Conservation (phyloP, 2,113 vertebrate genomes). For the Crotalus helleri region DNA sequence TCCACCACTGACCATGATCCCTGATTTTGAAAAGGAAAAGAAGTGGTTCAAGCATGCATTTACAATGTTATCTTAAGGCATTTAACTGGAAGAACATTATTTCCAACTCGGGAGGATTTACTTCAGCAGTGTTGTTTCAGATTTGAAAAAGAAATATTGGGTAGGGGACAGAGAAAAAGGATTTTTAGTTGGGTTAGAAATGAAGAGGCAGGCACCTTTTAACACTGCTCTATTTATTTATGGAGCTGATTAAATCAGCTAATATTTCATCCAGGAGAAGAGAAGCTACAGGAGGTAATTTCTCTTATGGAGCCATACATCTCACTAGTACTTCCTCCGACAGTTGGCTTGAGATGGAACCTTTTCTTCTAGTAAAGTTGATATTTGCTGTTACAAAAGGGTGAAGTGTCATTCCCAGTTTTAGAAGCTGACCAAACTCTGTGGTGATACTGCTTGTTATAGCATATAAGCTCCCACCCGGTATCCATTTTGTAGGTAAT, state of each 20-base stretch:
- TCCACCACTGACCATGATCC: slow-evolving; percentile 33
- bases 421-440: neutral
- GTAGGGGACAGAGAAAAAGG: neutral
- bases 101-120: neutral
- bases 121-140: neutral
- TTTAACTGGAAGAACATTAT: neutral
- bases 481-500: neutral
- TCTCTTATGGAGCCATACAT: neutral
- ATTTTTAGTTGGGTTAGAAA: neutral
- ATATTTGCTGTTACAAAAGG: neutral
- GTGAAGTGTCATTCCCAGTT: neutral
- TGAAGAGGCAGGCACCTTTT: neutral
- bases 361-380: neutral
- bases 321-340: neutral
- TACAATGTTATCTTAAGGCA: neutral
- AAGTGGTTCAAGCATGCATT: slow-evolving; percentile 16
- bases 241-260: neutral
- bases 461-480: neutral
- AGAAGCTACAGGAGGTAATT: neutral
- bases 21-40: slow-evolving; percentile 31
- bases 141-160: neutral
- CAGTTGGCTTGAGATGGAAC: neutral
- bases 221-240: neutral
- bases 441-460: neutral
- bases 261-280: neutral